Conservation (phyloP, 1,140 invertebrate genomes). For the Camponotus floridanus region DNA sequence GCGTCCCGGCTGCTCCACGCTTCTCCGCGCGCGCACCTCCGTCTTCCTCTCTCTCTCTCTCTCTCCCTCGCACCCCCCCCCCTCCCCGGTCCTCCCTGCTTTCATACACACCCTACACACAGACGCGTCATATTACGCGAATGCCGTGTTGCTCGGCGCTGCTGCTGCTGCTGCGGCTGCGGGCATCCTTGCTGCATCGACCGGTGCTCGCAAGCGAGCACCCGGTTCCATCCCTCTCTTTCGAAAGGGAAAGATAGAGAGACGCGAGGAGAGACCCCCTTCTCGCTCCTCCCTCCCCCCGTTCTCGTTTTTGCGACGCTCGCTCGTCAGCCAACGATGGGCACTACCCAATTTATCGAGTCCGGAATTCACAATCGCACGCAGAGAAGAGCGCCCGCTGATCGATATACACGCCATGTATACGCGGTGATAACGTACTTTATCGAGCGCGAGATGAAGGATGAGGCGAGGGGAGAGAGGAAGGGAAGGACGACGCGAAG, state of each 20-base stretch:
- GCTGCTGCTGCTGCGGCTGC: slow-evolving; percentile 75
- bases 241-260: neutral
- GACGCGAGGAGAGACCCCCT: slow-evolving; percentile 30
- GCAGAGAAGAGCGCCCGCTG: neutral
- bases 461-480: neutral
- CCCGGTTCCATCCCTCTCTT: slow-evolving; percentile 44
- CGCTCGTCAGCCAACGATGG: slow-evolving; percentile 43
- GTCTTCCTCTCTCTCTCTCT: slow-evolving; percentile 8
- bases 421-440: slow-evolving; percentile 25
- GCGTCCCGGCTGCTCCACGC: slow-evolving; percentile 69
- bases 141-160: slow-evolving; percentile 76
- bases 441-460: slow-evolving; percentile 44
- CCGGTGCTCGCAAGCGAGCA: slow-evolving; percentile 68
- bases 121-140: slow-evolving; percentile 78
- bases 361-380: slow-evolving; percentile 41
- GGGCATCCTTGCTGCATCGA: slow-evolving; percentile 81
- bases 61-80: slow-evolving; percentile 1
- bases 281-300: slow-evolving; percentile 24
- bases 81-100: neutral
- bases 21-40: slow-evolving; percentile 27
- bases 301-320: slow-evolving; percentile 54
- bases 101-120: slow-evolving; percentile 19
- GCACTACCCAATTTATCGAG: slow-evolving; percentile 47
- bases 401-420: slow-evolving; percentile 29
- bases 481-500: neutral